Evolutionary conservation across 2,113 vertebrate species (phyloP), one percentile per base, ranked within the genome.

Genomic region (Periophthalmodon schlosseri): DNA sequence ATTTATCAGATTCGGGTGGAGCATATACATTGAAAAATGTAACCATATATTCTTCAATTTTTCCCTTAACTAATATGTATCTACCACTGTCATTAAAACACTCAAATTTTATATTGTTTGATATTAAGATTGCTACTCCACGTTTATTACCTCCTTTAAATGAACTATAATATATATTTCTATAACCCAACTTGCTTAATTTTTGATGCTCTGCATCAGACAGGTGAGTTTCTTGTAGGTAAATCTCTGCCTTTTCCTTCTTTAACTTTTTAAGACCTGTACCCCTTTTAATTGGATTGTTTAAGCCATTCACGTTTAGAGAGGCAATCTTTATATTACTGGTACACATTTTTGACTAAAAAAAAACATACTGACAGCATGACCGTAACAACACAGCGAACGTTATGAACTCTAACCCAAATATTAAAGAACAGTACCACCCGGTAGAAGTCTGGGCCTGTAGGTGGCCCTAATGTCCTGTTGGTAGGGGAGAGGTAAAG

Each of bases 261-360:
- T n/a, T n/a, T n/a, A n/a, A n/a, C n/a, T n/a, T n/a, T n/a, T n/a
- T n/a, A n/a, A n/a, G n/a, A n/a, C n/a, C n/a, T n/a, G n/a, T n/a
- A n/a, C n/a, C n/a, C n/a, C n/a, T n/a, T n/a, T n/a, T n/a, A n/a
- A n/a, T n/a, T n/a, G n/a, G n/a, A n/a, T n/a, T n/a, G n/a, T 60
- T 60, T 60, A 60, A 24, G 18, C 57, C n/a, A 60, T 60, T 58
- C 56, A 58, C 56, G n/a, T 58, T 58, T n/a, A 58, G 21, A 58
- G 56, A 58, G 21, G 20, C 3, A 58, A 21, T 12, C 18, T 24
- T 58, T 12, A 23, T 6, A 20, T 23, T 58, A 24, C 46, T 47
- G 12, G 12, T 24, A n/a, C n/a, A 20, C 57, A 60, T 60, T 9
- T 56, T 56, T 24, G n/a, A 10, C 11, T 0, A 20, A 54, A 54